Evolutionary conservation across 2,113 vertebrate genomes (phyloP).

Genomic region (Poecile atricapillus): DNA sequence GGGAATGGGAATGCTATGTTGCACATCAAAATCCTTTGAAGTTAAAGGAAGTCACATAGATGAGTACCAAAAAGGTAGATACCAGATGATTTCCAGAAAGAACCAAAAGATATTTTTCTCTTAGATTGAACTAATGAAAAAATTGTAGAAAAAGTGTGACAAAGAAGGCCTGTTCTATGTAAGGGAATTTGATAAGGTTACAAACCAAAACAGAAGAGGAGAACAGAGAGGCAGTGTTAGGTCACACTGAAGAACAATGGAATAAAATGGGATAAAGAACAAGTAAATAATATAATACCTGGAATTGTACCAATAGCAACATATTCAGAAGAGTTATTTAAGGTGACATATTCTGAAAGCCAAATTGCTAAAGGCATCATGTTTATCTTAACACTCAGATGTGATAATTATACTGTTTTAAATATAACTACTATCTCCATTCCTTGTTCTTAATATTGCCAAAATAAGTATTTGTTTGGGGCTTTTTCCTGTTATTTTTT

Average conservation of each 20-base stretch:
- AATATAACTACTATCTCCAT: neutral
- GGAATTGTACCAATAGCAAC: neutral
- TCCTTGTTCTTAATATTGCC: neutral
- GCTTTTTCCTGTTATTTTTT: neutral
- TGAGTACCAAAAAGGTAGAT: neutral
- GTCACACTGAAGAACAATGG: neutral
- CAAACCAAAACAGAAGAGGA: neutral
- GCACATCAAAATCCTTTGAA: neutral
- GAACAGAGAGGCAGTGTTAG: neutral
- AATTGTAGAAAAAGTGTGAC: neutral
- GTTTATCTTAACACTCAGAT: neutral
- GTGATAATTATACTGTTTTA: neutral
- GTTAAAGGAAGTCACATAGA: neutral
- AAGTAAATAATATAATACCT: neutral
- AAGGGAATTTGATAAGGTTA: neutral
- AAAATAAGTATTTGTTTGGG: fast-evolving
- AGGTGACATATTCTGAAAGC: neutral
- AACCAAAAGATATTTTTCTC: neutral
- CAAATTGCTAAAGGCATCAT: neutral
- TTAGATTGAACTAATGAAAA: neutral
- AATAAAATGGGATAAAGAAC: neutral
- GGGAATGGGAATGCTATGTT: neutral
- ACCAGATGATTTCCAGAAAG: neutral
- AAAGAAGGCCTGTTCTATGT: neutral
- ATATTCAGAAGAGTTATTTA: neutral